Conservation (phyloP, 2,113 vertebrate genomes). For the Thalassoma bifasciatum region DNA sequence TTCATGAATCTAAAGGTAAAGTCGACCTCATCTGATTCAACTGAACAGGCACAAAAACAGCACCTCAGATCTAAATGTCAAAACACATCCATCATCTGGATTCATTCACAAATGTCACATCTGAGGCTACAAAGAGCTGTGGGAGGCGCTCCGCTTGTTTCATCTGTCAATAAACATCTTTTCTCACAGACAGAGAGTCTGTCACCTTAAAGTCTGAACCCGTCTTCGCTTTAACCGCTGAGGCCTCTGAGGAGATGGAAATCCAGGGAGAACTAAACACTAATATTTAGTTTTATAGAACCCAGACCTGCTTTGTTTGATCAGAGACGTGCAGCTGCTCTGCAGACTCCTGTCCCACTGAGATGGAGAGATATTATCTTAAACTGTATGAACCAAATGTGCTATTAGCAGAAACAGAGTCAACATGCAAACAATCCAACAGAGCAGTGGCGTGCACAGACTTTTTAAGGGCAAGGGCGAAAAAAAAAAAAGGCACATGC, state of each 20-base stretch:
- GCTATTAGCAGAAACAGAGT: not conserved
- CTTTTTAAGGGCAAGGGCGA: too few relatives aligned
- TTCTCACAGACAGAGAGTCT: not conserved
- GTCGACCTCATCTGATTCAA: not conserved
- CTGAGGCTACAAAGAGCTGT: not conserved
- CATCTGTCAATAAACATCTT: not conserved
- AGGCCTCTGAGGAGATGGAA: conserved; percentile 10
- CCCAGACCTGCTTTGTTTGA: not conserved
- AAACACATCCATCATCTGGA: not conserved
- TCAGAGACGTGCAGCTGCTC: not conserved
- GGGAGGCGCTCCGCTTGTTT: not conserved
- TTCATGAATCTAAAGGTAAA: not conserved
- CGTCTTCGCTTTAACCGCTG: not conserved
- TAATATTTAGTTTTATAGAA: not conserved
- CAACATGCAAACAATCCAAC: not conserved
- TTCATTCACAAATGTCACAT: conserved; percentile 11
- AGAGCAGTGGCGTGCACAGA: too few relatives aligned
- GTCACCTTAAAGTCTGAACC: not conserved
- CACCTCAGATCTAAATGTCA: conserved; percentile 4
- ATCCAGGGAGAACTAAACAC: not conserved
- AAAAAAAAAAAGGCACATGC: too few relatives aligned
- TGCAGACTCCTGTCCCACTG: not conserved
- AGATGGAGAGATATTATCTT: not conserved
- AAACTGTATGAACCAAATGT: not conserved
- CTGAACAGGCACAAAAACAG: not conserved